Evolutionary conservation across 2,113 vertebrate genomes (phyloP).

Genomic region (Telmatochromis brachygnathus): DNA sequence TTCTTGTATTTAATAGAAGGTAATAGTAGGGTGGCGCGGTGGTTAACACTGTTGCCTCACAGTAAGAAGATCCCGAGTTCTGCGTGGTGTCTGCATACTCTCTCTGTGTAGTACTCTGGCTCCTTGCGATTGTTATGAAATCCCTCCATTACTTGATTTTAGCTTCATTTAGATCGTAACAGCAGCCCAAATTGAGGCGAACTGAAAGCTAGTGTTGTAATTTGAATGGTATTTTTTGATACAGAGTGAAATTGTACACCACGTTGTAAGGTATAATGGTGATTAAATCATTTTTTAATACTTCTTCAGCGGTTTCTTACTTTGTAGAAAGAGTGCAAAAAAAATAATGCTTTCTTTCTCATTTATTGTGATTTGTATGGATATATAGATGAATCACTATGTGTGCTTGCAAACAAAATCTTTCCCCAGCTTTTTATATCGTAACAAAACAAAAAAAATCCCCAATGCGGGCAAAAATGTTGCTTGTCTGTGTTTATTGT

Average conservation of each 20-base stretch:
- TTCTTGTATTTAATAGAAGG: not conserved
- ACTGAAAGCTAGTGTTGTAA: not conserved
- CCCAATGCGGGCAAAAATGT: rapidly evolving
- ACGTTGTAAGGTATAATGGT: not conserved
- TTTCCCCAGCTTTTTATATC: not conserved
- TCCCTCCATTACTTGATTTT: not conserved
- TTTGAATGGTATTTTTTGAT: not conserved
- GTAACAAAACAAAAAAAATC: not conserved
- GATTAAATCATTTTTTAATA: not conserved
- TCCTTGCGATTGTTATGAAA: not conserved
- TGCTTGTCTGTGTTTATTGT: not conserved
- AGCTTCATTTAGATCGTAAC: not conserved
- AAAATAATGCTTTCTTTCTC: not conserved
- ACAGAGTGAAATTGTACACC: not conserved
- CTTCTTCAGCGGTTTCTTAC: not conserved
- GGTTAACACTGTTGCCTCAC: not conserved
- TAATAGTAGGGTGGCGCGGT: not conserved
- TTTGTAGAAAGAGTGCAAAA: not conserved
- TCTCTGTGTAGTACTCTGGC: not conserved
- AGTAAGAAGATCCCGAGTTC: not conserved
- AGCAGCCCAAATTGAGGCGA: not conserved
- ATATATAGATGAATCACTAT: not conserved
- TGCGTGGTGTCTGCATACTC: not conserved
- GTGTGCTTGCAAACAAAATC: not conserved
- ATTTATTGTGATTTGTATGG: not conserved